Evolutionary conservation across 2,888 invertebrate species (phyloP).

Genomic region (Xestoiulus laeticollis): DNA sequence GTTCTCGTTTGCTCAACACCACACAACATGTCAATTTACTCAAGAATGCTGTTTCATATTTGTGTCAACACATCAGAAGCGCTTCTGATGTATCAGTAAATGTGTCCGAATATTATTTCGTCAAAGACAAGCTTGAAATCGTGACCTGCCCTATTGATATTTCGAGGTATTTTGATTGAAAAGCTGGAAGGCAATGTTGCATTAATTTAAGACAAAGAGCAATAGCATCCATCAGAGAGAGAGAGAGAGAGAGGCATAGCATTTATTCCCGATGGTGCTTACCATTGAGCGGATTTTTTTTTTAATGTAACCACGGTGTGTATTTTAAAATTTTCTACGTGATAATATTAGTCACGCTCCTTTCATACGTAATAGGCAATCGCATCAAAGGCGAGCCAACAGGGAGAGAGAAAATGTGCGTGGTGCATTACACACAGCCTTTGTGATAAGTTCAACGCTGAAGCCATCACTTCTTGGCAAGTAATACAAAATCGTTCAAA

Average conservation of each 20-base stretch:
- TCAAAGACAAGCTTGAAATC: no score
- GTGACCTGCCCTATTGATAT: no score
- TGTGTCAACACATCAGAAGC: no score
- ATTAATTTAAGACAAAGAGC: not conserved
- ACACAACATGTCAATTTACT: no score
- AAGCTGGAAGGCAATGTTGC: no score
- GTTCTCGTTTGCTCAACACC: no score
- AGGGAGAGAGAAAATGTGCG: not conserved
- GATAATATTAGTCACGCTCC: slow-evolving; percentile 9
- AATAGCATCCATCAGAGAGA: not conserved
- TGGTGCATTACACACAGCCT: slow-evolving; percentile 32
- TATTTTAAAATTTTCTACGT: slow-evolving; percentile 1
- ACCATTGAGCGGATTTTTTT: not conserved
- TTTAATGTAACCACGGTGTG: not conserved
- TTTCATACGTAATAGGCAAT: not conserved
- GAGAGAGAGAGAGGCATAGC: no score
- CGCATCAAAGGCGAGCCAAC: not conserved
- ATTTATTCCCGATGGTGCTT: no score
- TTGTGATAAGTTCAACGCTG: slow-evolving; percentile 40
- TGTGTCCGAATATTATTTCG: no score
- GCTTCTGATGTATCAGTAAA: no score
- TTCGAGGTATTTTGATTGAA: no score
- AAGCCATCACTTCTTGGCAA: slow-evolving; percentile 43
- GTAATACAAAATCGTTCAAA: slow-evolving; percentile 51
- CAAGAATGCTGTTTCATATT: no score